Evolutionary conservation across 2,888 invertebrate species (phyloP), one percentile per base, ranked within the genome.

Genomic region (Netelia melanura): DNA sequence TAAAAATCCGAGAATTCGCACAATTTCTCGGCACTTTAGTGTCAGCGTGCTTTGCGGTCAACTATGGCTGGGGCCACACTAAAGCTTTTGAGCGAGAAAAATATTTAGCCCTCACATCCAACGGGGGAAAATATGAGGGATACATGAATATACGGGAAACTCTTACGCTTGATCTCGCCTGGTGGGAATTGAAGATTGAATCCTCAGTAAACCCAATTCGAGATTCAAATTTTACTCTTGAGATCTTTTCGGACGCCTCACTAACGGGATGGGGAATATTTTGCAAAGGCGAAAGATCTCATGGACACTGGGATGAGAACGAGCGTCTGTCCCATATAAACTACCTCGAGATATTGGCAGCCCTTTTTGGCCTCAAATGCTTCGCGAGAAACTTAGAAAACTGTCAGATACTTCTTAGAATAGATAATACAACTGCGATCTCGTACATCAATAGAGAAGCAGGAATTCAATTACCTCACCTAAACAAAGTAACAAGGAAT

Each of bases 401-500:
- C 68, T 30, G 30, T 5, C 30, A 30, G 30, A 30, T 30, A 30
- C 68, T 81, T 8, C 17, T 82, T 1, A 23, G 77, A 25, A 65
- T 77, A 64, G 77, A 82, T 17, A 77, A 71, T 30, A 77, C 77
- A 2, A 82, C 71, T 1, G 82, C 82, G 0, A 77, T 82, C 23
- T 68, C 77, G 1, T 77, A 77, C 25, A 62, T 82, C 25, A 82
- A 82, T 23, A 56, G 70, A 11, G 62, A 70, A 71, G 77, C 65
- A 0, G 71, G 77, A 17, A 71, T 62, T 64, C 44, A 87, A 67
- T 89, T 78, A 76, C 74, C 56, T 2, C 68, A 88, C 3, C 65
- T 89, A 23, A 85, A 86, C 65, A 61, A 58, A 11, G 21, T 90
- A 30, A 67, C 82, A 14, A 23, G 71, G 17, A 54, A 71, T 38